Conservation (phyloP, 1,140 invertebrate genomes). For the Caenorhabditis briggsae region DNA sequence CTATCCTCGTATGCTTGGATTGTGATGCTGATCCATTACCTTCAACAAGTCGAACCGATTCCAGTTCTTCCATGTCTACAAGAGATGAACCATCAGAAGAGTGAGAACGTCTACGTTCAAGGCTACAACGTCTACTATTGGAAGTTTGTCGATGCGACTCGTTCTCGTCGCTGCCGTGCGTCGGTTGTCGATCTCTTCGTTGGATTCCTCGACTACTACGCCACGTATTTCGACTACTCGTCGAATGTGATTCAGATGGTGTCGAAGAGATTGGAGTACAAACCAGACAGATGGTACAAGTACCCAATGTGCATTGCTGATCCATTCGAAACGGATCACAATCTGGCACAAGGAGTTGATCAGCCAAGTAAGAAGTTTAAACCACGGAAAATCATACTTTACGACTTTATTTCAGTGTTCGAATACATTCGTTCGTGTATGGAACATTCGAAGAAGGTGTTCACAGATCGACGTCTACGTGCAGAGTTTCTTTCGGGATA, state of each 20-base stretch:
- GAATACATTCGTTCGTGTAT: conserved; percentile 55
- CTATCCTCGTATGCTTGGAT: conserved; percentile 93
- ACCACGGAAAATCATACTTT: too few relatives aligned
- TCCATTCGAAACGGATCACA: conserved; percentile 61
- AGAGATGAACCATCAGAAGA: conserved; percentile 79
- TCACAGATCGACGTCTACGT: conserved; percentile 34
- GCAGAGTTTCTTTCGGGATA: conserved; percentile 46
- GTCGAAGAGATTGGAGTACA: conserved; percentile 20
- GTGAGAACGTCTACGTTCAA: conserved; percentile 51
- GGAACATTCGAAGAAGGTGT: conserved; percentile 56
- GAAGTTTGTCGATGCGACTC: conserved; percentile 44
- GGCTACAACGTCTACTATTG: conserved; percentile 57
- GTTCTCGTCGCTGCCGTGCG: conserved; percentile 72
- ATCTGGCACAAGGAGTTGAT: conserved; percentile 55
- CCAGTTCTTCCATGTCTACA: conserved; percentile 89
- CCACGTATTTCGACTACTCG: conserved; percentile 82
- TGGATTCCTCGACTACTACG: conserved; percentile 90
- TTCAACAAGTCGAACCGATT: conserved; percentile 88
- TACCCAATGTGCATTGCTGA: conserved; percentile 58
- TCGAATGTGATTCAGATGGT: conserved; percentile 52
- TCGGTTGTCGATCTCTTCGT: conserved; percentile 88
- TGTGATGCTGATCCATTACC: conserved; percentile 93
- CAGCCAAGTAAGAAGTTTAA: not conserved
- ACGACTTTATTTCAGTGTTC: too few relatives aligned
- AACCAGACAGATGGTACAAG: conserved; percentile 34